phyloP scores from a whole-genome alignment of 2,113 vertebrate species.

The Bubalus kerabau region DNA sequence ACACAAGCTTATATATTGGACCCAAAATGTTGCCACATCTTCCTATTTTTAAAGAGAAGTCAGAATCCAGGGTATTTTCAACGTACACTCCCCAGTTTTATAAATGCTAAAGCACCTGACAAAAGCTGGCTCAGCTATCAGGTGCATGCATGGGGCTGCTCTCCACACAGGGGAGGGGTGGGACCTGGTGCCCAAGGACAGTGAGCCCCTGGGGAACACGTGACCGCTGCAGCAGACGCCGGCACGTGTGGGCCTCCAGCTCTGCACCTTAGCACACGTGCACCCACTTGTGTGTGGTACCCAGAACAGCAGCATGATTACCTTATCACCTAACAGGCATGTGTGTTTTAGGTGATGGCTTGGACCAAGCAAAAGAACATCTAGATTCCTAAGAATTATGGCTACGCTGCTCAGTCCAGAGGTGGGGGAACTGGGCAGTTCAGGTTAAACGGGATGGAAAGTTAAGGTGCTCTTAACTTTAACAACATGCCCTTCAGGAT shows the following conservation, averaged over 20 bases:
- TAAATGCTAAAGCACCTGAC: background rate
- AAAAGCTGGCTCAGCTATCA: background rate
- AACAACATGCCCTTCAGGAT: background rate
- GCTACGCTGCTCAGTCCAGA: background rate
- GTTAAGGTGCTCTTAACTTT: background rate
- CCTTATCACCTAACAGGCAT: background rate
- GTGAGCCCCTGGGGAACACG: rapidly evolving
- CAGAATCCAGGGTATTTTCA: background rate
- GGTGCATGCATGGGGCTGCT: background rate
- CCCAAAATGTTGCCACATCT: background rate
- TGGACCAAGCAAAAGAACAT: background rate
- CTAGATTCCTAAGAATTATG: background rate
- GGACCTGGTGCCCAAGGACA: background rate
- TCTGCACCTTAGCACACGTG: rapidly evolving
- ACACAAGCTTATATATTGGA: background rate
- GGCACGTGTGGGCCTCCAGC: rapidly evolving
- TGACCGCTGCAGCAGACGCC: rapidly evolving
- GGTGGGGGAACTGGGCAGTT: background rate
- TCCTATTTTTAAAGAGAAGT: background rate
- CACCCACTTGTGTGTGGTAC: background rate
- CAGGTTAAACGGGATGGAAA: background rate
- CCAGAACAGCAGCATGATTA: background rate
- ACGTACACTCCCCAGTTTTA: background rate
- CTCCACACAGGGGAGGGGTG: background rate
- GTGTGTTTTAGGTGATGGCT: background rate